phyloP scores from a whole-genome alignment of 2,888 invertebrate species.

The Prosapia bicincta region DNA sequence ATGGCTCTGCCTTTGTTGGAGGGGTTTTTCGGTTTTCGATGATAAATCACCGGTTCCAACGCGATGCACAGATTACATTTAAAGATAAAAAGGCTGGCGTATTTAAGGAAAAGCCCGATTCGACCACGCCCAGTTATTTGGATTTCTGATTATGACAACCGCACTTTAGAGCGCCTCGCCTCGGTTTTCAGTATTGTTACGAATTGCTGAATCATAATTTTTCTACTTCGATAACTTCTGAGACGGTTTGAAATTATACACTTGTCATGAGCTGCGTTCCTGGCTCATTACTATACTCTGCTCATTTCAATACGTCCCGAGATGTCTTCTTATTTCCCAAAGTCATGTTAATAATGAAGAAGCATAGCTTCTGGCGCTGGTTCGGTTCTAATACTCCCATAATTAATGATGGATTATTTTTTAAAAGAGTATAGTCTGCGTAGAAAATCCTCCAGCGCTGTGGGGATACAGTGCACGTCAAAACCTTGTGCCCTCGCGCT shows the following conservation, averaged over 20 bases:
- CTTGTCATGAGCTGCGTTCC: slow-evolving; percentile 29
- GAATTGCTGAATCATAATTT: slow-evolving; percentile 33
- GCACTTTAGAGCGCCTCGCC: slow-evolving; percentile 25
- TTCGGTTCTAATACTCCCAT: slow-evolving; percentile 20
- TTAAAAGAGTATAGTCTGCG: slow-evolving; percentile 11
- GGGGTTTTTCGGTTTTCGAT: slow-evolving; percentile 31
- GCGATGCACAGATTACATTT: slow-evolving; percentile 31
- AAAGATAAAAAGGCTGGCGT: slow-evolving; percentile 36
- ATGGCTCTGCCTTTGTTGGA: slow-evolving; percentile 22
- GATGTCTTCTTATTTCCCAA: slow-evolving; percentile 28
- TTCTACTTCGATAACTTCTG: slow-evolving; percentile 31
- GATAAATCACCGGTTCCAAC: slow-evolving; percentile 32
- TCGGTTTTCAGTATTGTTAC: slow-evolving; percentile 29
- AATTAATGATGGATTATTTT: slow-evolving; percentile 32
- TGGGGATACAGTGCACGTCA: not conserved
- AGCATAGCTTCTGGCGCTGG: not conserved
- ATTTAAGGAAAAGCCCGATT: slow-evolving; percentile 21
- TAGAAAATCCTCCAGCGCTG: slow-evolving; percentile 5
- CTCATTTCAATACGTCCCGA: not conserved
- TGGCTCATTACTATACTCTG: slow-evolving; percentile 26
- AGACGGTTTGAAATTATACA: slow-evolving; percentile 30
- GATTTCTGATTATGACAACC: slow-evolving; percentile 26
- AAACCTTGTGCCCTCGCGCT: slow-evolving; percentile 4
- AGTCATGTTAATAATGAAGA: slow-evolving; percentile 32
- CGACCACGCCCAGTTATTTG: slow-evolving; percentile 23